Percentiles rank a stretch among this genome's conserved stretches.
Evolutionary conservation across 2,113 vertebrate genomes (phyloP).

Genomic region (Antigone vipio): DNA sequence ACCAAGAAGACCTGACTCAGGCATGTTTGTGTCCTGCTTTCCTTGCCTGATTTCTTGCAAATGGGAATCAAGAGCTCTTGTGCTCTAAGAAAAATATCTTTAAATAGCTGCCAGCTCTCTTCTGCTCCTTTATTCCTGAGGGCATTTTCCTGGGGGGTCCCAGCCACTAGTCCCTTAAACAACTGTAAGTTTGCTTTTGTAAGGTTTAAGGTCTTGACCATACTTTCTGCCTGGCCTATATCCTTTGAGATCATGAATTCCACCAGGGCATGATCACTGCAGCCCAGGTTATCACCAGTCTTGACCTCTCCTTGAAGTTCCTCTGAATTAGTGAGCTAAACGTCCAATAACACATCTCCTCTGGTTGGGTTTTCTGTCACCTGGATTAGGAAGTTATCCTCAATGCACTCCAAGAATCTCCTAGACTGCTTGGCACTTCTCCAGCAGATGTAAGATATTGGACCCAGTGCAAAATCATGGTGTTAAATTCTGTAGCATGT

Average conservation of each 20-base stretch:
- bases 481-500: neutral
- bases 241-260: neutral
- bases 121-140: neutral
- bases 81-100: neutral
- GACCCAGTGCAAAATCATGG: neutral
- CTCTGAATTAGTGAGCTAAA: neutral
- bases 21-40: neutral
- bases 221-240: neutral
- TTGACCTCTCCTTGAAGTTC: neutral
- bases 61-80: neutral
- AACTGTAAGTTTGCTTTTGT: neutral
- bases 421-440: neutral
- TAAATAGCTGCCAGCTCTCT: neutral
- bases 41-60: neutral
- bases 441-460: neutral
- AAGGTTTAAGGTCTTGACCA: neutral
- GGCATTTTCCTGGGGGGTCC: neutral
- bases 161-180: neutral
- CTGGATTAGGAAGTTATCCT: neutral
- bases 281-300: neutral
- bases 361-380: neutral
- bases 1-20: neutral
- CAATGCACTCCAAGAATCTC: neutral
- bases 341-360: neutral
- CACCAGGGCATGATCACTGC: neutral